Evolutionary conservation across 2,113 vertebrate genomes (phyloP).

Genomic region (Hippolais icterina): DNA sequence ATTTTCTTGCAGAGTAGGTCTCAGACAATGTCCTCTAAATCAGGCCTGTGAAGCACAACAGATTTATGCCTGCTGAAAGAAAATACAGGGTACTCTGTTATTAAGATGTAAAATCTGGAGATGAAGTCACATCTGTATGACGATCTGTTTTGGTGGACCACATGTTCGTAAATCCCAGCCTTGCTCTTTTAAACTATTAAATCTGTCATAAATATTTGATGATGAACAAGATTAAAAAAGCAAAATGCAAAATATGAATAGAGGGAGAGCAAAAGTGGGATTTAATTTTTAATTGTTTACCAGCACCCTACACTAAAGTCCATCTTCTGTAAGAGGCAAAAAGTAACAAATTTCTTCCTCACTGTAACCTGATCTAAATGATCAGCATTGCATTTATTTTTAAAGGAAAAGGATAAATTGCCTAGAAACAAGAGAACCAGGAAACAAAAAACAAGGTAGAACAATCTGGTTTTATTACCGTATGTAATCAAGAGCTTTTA

Average conservation of each 20-base stretch:
- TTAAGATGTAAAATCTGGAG: conserved; percentile 58
- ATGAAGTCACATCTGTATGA: conserved; percentile 61
- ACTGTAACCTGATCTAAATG: not conserved
- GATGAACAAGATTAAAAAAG: conserved; percentile 71
- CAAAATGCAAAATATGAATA: conserved; percentile 61
- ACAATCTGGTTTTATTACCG: conserved; percentile 88
- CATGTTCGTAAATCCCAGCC: conserved; percentile 47
- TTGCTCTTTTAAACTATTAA: conserved; percentile 69
- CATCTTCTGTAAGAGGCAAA: not conserved
- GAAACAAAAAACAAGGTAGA: conserved; percentile 71
- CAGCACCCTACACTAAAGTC: conserved; percentile 10
- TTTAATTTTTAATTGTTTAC: conserved; percentile 75
- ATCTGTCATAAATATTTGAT: conserved; percentile 71
- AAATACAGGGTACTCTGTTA: not conserved
- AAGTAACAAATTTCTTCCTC: not conserved
- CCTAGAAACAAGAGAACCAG: conserved; percentile 44
- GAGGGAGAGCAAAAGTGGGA: conserved; percentile 39
- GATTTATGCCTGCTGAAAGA: conserved; percentile 22
- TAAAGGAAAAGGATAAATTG: not conserved
- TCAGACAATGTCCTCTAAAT: not conserved
- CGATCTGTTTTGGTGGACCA: conserved; percentile 64
- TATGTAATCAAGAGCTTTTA: conserved; percentile 88
- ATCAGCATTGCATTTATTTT: not conserved
- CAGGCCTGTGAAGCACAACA: not conserved
- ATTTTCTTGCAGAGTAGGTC: not conserved